These are phyloP conservation scores for Thyatira batis DNA, from an alignment of 2,888 invertebrate genomes.

Conservation along the genomic window DNA sequence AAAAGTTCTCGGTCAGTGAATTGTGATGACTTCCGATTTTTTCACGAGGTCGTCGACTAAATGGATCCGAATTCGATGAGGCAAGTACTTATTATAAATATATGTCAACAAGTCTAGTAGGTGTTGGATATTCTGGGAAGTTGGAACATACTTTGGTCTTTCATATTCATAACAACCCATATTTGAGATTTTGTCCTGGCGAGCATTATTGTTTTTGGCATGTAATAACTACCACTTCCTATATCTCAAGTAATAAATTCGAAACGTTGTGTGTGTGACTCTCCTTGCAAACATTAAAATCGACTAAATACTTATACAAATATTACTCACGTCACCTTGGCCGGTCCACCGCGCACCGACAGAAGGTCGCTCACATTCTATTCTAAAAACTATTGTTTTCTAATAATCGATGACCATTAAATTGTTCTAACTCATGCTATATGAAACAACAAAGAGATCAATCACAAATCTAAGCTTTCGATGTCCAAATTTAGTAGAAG, in stretches of 20 bases:
- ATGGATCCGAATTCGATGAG: not conserved
- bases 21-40: not conserved
- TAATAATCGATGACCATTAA: constrained; percentile 27
- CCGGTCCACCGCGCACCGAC: constrained; percentile 42
- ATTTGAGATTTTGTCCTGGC: not conserved
- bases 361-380: constrained; percentile 52
- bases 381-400: constrained; percentile 49
- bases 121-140: too few relatives aligned
- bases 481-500: constrained; percentile 17
- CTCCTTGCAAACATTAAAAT: constrained; percentile 20
- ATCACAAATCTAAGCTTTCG: constrained; percentile 18
- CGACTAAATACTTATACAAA: constrained; percentile 23
- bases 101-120: too few relatives aligned
- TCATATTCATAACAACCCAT: not conserved
- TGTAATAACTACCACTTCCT: not conserved
- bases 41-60: not conserved
- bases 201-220: not conserved
- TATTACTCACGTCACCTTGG: constrained; percentile 37
- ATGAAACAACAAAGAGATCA: constrained; percentile 19
- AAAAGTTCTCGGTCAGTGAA: not conserved
- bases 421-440: constrained; percentile 19
- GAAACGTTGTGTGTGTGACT: constrained; percentile 19
- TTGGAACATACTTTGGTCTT: not conserved
- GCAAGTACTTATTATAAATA: not conserved
- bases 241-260: not conserved